These are phyloP conservation scores for Himalopsyche phryganea DNA, from an alignment of 1,140 invertebrate genomes.

Conservation along the genomic window DNA sequence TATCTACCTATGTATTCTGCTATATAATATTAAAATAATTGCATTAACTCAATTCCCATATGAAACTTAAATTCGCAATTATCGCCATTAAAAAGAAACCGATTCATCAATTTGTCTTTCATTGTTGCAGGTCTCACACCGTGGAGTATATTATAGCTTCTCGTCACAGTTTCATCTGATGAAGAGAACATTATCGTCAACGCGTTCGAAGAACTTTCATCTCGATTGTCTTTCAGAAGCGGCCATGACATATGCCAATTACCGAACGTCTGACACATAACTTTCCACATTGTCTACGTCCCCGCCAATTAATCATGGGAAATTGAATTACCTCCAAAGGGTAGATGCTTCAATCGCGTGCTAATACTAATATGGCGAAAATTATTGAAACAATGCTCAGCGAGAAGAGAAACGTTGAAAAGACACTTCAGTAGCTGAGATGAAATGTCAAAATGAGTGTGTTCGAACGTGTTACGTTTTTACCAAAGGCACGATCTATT, in stretches of 20 bases:
- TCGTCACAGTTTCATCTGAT: not conserved
- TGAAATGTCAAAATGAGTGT: constrained; percentile 10
- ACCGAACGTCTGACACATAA: constrained; percentile 22
- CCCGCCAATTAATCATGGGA: constrained; percentile 10
- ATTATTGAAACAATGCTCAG: not conserved
- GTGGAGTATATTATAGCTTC: not conserved
- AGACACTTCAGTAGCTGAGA: not conserved
- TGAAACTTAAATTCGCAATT: no score
- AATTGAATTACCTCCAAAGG: constrained; percentile 5
- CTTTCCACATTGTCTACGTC: constrained; percentile 29
- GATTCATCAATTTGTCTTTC: not conserved
- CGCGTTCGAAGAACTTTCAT: constrained; percentile 22
- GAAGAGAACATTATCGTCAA: constrained; percentile 4
- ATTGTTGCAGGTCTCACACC: constrained; percentile 24
- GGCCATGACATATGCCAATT: constrained; percentile 27
- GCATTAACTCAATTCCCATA: no score
- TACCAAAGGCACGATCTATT: constrained; percentile 11
- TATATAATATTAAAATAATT: no score
- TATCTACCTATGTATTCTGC: no score
- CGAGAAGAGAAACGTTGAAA: not conserved
- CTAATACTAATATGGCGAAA: not conserved
- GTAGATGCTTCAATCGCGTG: not conserved
- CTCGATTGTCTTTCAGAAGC: constrained; percentile 22
- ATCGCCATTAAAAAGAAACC: constrained; percentile 7
- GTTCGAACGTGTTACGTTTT: constrained; percentile 16